Evolutionary conservation across 1,140 invertebrate species (phyloP), one percentile per base, ranked within the genome.

Genomic region (Cephus cinctus): DNA sequence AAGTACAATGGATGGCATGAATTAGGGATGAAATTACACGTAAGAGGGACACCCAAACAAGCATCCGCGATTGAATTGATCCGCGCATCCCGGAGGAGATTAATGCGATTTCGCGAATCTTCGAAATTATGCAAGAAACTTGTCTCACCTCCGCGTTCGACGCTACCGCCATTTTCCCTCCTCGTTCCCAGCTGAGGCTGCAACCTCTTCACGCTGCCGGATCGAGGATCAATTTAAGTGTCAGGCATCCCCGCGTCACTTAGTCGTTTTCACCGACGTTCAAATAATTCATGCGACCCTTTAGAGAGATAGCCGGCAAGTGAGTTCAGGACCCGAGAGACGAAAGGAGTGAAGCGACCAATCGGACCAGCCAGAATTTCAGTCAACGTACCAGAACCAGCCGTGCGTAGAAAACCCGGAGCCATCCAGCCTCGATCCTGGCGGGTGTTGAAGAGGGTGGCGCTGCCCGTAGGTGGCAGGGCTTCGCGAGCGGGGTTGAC

Each of bases 201-300:
- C 9, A 6, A 22, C 20, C 31, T 20, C 15, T 18, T 25, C 43
- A 50, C 44, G 36, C 41, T 57, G 56, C 50, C 54, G 67, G 59
- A 73, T 75, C 66, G 61, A 53, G 61, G 58, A 72, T 74, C 71
- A 73, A 74, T 73, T 74, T 64, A 66, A 57, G 41, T 67, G 71
- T 72, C 69, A 68, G 67, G 57, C 66, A 57, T 73, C 71, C 61
- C 46, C 60, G 59, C 65, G 71, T 74, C 71, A 73, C 69, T 74
- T 74, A 72, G 63, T 52, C 67, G 54, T 73, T 76, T 73, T 73
- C 72, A 70, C 67, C 65, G 56, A 18, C 47, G n/a, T 21, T 8
- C 38, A 32, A 73, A 74, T 74, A 65, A 76, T 74, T 73, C 57
- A 74, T 62, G 52, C 41, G 38, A 61, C 61, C 61, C 69, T 61